These are phyloP conservation scores for Trachemys scripta DNA, from an alignment of 2,113 vertebrate genomes.

Conservation along the genomic window DNA sequence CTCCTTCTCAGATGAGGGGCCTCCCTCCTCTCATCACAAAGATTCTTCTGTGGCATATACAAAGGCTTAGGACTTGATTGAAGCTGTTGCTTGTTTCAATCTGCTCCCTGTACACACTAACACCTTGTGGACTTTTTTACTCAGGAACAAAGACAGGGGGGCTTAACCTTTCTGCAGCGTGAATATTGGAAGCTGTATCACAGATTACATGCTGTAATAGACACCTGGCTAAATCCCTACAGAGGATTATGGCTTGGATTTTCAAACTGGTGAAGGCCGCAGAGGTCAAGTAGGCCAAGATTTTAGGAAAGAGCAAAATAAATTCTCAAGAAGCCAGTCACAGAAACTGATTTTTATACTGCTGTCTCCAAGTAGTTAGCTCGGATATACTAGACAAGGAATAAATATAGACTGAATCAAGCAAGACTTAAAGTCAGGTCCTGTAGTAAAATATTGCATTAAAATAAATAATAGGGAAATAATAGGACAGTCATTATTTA, in stretches of 20 bases:
- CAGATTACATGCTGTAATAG: constrained; percentile 83
- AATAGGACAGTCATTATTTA: neutral
- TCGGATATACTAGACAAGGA: constrained; percentile 59
- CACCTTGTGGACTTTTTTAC: constrained; percentile 57
- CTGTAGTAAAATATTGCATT: constrained; percentile 65
- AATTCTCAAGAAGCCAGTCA: constrained; percentile 49
- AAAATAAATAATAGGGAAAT: neutral
- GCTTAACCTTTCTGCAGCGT: constrained; percentile 80
- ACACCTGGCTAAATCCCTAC: constrained; percentile 80
- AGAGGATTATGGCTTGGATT: constrained; percentile 81
- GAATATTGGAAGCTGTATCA: constrained; percentile 80
- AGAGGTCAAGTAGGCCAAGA: constrained; percentile 76
- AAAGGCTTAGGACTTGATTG: constrained; percentile 71
- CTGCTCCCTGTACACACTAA: constrained; percentile 54
- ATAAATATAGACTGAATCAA: constrained; percentile 67
- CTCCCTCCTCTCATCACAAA: constrained; percentile 60
- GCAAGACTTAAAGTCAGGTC: constrained; percentile 58
- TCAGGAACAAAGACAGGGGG: constrained; percentile 78
- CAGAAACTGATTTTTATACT: constrained; percentile 9
- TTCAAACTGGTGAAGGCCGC: constrained; percentile 77
- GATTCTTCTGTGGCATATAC: constrained; percentile 65
- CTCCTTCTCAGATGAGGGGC: constrained; percentile 69
- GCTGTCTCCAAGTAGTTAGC: constrained; percentile 27
- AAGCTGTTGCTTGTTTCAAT: constrained; percentile 71
- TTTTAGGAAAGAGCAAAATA: constrained; percentile 65